Percentiles rank a stretch among this genome's conserved stretches.
Conservation (phyloP, 2,113 vertebrate species). For the Hepsetus odoe region DNA sequence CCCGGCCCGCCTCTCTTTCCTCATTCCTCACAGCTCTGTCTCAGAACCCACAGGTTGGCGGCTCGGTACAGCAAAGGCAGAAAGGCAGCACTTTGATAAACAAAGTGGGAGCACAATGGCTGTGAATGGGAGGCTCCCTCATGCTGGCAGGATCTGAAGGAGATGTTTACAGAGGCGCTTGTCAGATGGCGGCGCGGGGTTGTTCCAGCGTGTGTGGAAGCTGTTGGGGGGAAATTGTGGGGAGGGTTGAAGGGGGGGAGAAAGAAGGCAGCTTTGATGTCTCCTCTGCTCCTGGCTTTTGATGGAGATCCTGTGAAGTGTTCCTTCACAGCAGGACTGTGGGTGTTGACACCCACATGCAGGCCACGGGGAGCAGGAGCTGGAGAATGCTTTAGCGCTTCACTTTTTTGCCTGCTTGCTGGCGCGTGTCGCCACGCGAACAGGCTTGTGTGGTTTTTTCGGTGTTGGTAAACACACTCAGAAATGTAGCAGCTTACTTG, state of each 20-base stretch:
- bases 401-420: constrained; percentile 42
- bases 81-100: constrained; percentile 69
- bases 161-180: constrained; percentile 72
- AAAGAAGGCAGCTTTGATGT: constrained; percentile 40
- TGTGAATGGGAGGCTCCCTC: constrained; percentile 65
- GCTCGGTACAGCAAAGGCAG: constrained; percentile 49
- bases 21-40: constrained; percentile 29
- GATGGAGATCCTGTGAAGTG: constrained; percentile 73
- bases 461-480: constrained; percentile 18
- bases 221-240: constrained; percentile 66
- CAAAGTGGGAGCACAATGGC: constrained; percentile 66
- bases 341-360: constrained; percentile 64
- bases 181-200: constrained; percentile 72
- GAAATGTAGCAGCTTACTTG: constrained; percentile 31
- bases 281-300: constrained; percentile 56
- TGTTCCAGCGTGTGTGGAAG: constrained; percentile 72
- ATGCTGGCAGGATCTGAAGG: constrained; percentile 74
- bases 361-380: constrained; percentile 28
- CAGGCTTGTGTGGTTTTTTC: neutral
- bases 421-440: neutral
- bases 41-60: constrained; percentile 22
- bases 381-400: constrained; percentile 14
- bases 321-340: constrained; percentile 65
- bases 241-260: constrained; percentile 37
- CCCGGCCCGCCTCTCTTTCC: constrained; percentile 15